Conservation (phyloP, 1,140 invertebrate species). For the Whitmania pigra region DNA sequence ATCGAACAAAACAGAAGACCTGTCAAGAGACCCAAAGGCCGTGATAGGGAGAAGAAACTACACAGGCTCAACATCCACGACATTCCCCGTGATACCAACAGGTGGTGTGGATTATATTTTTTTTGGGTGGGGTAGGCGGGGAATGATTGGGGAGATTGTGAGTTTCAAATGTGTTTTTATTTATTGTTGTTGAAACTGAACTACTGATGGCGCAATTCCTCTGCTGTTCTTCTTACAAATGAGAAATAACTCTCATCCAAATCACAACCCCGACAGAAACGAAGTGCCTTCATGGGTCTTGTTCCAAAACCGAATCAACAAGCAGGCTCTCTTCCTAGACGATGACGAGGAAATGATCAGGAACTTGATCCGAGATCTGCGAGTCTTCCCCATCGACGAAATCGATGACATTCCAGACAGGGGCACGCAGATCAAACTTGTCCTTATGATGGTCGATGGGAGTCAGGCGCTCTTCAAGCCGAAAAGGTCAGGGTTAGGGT, state of each 20-base stretch:
- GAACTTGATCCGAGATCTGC: slow-evolving; percentile 49
- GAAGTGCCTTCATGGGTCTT: slow-evolving; percentile 48
- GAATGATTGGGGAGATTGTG: too few species aligned
- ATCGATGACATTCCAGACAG: slow-evolving; percentile 60
- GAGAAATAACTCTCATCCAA: neutral
- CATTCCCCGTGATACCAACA: too few species aligned
- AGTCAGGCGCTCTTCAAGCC: slow-evolving; percentile 92
- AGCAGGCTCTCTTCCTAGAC: slow-evolving; percentile 61
- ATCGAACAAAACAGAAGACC: too few species aligned
- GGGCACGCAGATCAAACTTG: slow-evolving; percentile 88
- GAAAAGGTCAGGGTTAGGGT: slow-evolving; percentile 63
- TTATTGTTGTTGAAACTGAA: too few species aligned
- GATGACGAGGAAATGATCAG: slow-evolving; percentile 47
- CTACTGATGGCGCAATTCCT: too few species aligned
- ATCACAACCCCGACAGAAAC: too few species aligned
- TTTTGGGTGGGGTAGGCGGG: too few species aligned
- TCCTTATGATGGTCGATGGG: slow-evolving; percentile 79
- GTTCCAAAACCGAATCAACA: slow-evolving; percentile 74
- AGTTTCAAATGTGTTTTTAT: too few species aligned
- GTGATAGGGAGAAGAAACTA: too few species aligned
- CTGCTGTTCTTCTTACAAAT: neutral
- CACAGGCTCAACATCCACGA: too few species aligned
- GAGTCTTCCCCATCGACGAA: slow-evolving; percentile 58
- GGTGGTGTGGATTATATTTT: too few species aligned
- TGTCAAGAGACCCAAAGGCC: too few species aligned